Conservation (phyloP, 2,113 vertebrate species). For the Poeciliopsis retropinna region DNA sequence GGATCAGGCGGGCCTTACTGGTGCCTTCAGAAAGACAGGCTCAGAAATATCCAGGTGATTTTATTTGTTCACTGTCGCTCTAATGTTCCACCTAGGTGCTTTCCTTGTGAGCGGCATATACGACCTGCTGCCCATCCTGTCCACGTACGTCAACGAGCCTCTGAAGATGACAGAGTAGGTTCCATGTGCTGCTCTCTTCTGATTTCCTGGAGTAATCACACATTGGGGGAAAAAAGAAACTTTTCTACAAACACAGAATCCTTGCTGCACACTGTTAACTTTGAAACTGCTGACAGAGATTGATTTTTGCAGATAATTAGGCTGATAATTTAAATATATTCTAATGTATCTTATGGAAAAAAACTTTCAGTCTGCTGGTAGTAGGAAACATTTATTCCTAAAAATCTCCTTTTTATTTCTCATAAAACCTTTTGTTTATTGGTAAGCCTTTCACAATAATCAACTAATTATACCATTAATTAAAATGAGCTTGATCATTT, state of each 20-base stretch:
- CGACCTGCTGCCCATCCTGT: constrained; percentile 86
- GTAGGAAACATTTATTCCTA: not conserved
- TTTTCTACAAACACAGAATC: not conserved
- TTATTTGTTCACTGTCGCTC: not conserved
- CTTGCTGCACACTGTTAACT: not conserved
- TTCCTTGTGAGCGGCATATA: constrained; percentile 93
- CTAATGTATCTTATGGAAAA: not conserved
- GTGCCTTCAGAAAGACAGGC: not conserved
- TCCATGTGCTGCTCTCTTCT: not conserved
- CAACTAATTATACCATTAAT: too few relatives aligned
- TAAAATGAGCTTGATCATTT: too few relatives aligned
- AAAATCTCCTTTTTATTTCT: not conserved
- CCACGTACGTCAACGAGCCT: constrained; percentile 83
- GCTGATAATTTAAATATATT: not conserved
- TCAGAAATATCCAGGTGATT: not conserved
- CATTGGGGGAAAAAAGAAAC: too few relatives aligned
- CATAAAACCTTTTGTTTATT: not conserved
- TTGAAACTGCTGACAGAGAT: not conserved
- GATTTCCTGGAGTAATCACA: not conserved
- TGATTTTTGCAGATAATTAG: not conserved
- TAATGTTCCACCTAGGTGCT: constrained; percentile 77
- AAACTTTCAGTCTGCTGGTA: not conserved
- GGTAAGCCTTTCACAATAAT: too few relatives aligned
- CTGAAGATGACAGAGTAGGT: constrained; percentile 88
- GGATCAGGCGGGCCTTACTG: not conserved